These are phyloP conservation scores for Euleptes europaea DNA, from an alignment of 2,113 vertebrate species.

Conservation along the genomic window DNA sequence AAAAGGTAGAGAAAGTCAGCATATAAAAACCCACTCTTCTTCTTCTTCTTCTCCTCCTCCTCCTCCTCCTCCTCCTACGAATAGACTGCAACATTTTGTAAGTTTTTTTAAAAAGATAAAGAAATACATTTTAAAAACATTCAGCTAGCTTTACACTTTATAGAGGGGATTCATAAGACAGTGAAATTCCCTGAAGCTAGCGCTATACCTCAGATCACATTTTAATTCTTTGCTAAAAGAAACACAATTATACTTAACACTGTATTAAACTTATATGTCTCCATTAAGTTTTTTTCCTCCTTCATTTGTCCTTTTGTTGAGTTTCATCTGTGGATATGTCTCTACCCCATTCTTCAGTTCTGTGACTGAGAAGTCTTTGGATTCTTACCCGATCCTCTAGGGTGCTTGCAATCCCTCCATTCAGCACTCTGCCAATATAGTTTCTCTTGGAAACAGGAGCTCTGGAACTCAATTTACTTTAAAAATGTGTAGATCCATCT, in stretches of 20 bases:
- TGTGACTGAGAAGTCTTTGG: not conserved
- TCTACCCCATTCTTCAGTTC: not conserved
- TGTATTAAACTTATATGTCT: not conserved
- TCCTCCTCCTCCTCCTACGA: too few relatives aligned
- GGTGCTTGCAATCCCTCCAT: not conserved
- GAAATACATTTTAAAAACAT: conserved; percentile 1
- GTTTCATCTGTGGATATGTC: not conserved
- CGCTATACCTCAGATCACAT: not conserved
- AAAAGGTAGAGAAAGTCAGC: too few relatives aligned
- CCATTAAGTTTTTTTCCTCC: not conserved
- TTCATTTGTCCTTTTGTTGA: not conserved
- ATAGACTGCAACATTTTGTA: not conserved
- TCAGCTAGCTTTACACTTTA: not conserved
- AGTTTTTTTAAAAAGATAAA: not conserved
- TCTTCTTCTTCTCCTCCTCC: too few relatives aligned
- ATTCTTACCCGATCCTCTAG: not conserved
- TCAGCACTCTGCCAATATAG: too few relatives aligned
- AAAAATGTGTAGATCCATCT: too few relatives aligned
- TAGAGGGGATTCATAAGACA: not conserved
- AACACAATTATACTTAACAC: not conserved
- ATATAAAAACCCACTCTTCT: too few relatives aligned
- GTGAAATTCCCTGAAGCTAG: not conserved
- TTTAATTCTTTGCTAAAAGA: not conserved
- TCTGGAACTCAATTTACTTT: too few relatives aligned
- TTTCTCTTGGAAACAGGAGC: too few relatives aligned